Evolutionary conservation across 2,113 vertebrate species (phyloP), one percentile per base, ranked within the genome.

Genomic region (Microcebus lehilahytsara): DNA sequence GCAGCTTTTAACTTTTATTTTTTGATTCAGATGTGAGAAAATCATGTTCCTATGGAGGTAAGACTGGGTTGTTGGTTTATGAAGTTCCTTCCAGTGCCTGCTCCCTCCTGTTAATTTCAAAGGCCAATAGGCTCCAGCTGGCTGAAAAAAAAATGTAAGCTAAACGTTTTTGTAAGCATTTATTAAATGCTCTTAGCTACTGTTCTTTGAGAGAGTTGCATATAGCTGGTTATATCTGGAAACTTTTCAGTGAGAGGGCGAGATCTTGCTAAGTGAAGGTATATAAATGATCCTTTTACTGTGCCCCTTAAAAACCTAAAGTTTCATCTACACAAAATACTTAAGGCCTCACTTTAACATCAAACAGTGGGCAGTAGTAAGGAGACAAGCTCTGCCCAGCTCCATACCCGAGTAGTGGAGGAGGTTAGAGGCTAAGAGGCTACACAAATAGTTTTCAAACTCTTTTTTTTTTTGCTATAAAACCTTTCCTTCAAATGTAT

Each of bases 1-100:
- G 77, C 81, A 85, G 49, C 34, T 95, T 97, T 92, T 85, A 77
- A 81, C 7, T 90, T 95, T 88, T 40, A 46, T 81, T 96, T 95
- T 93, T 93, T 91, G 10, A 95, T 91, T 97, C 56, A 53, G 85
- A 86, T 93, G 23, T 60, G 62, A 97, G 58, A 74, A 91, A 71
- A 93, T 13, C 46, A 95, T 4, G 49, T 87, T 79, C 53, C 93
- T 72, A 46, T 78, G 51, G 56, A 89, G 49, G 72, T 58, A 79
- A 74, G n/a, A 89, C 51, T 78, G 81, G 60, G 74, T 53, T 92
- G 49, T 89, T 87, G 9, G 62, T 64, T 90, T 91, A 86, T 72
- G 72, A 81, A 95, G 46, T 89, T 77, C 46, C 51, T 92, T 94
- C 62, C 37, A 89, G 34, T 51, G 13, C 37, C 81, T 92, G 69